These are phyloP conservation scores for Zophobas morio DNA, from an alignment of 1,140 invertebrate genomes.

Conservation along the genomic window DNA sequence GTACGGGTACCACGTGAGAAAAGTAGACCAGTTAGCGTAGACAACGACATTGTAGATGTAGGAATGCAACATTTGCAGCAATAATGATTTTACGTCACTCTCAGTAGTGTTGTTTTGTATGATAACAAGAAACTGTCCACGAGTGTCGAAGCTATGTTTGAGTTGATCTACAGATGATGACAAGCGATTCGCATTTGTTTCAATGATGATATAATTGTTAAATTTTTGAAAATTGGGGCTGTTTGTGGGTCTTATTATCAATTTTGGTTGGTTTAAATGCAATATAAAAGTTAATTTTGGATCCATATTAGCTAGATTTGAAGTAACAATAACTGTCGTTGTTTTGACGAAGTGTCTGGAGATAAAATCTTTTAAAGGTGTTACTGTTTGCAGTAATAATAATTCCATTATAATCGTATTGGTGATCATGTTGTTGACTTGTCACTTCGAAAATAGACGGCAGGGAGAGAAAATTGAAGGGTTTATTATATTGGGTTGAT, in stretches of 20 bases:
- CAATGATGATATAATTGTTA: not conserved
- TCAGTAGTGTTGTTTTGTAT: not conserved
- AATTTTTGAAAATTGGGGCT: not conserved
- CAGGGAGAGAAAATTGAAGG: too few species aligned
- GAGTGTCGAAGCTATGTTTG: not conserved
- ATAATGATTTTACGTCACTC: not conserved
- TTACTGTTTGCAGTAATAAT: too few species aligned
- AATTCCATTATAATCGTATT: too few species aligned
- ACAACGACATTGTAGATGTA: constrained; percentile 35
- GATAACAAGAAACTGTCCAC: not conserved
- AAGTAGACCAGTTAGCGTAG: constrained; percentile 23
- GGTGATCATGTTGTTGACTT: too few species aligned
- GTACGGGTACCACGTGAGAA: constrained; percentile 38
- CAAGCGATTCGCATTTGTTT: not conserved
- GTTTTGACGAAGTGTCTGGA: not conserved
- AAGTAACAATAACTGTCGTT: not conserved
- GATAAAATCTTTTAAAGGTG: not conserved
- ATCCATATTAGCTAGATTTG: not conserved
- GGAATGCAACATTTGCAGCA: not conserved
- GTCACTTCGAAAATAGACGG: too few species aligned
- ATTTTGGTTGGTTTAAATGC: not conserved
- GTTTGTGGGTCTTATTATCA: not conserved
- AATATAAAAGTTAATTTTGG: constrained; percentile 6
- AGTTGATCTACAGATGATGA: not conserved
- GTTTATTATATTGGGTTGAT: too few species aligned